Evolutionary conservation across 2,113 vertebrate species (phyloP).

Genomic region (Caranx ignobilis): DNA sequence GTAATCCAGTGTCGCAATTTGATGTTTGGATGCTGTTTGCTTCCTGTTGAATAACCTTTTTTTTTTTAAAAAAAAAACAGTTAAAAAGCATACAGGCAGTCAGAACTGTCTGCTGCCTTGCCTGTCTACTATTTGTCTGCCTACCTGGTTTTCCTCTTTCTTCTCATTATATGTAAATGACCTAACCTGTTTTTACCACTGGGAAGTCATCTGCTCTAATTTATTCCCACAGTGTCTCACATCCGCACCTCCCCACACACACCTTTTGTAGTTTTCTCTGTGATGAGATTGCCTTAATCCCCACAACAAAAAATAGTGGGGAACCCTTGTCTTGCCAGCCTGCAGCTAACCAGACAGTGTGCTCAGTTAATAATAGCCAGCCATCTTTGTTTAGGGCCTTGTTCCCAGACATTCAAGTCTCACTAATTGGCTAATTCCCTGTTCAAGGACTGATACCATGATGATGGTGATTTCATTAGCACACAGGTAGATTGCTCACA

Average conservation of each 20-base stretch:
- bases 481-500: conserved; percentile 28
- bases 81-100: background rate
- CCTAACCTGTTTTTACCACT: background rate
- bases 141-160: background rate
- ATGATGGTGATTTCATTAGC: conserved; percentile 51
- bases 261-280: conserved; percentile 42
- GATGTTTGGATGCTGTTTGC: too few species aligned
- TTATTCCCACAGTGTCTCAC: conserved; percentile 31
- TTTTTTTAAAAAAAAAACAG: background rate
- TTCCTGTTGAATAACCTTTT: too few species aligned
- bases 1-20: too few species aligned
- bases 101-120: background rate
- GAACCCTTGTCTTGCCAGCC: conserved; percentile 47
- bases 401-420: conserved; percentile 52
- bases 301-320: conserved; percentile 49
- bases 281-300: conserved; percentile 68
- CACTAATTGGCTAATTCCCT: conserved; percentile 54
- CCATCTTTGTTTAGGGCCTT: conserved; percentile 64
- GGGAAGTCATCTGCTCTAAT: conserved; percentile 25
- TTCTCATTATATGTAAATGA: background rate
- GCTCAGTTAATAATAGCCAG: conserved; percentile 75
- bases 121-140: background rate
- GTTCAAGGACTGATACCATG: conserved; percentile 36
- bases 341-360: conserved; percentile 60
- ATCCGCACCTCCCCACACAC: background rate